phyloP scores from a whole-genome alignment of 2,888 invertebrate species.

The Brachyptera risi region DNA sequence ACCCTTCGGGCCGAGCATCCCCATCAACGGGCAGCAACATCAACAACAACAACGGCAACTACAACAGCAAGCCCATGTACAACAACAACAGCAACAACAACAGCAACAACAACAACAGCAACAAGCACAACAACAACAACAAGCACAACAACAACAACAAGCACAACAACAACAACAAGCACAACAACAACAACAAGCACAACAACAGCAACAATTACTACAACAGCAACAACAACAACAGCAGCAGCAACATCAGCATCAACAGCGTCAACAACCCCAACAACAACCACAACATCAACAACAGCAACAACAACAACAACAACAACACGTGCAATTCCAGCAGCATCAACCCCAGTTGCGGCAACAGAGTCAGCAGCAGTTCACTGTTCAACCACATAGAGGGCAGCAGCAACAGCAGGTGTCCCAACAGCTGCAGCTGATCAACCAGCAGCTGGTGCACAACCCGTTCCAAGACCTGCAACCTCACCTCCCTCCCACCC shows the following conservation, averaged over 20 bases:
- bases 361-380: too few species aligned
- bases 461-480: slow-evolving; percentile 35
- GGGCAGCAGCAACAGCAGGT: too few species aligned
- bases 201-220: slow-evolving; percentile 25
- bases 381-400: too few species aligned
- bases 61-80: slow-evolving; percentile 29
- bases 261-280: slow-evolving; percentile 30
- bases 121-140: too few species aligned
- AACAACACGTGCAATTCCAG: background rate
- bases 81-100: slow-evolving; percentile 2
- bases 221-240: slow-evolving; percentile 25
- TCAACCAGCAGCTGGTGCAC: too few species aligned
- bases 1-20: background rate
- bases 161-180: slow-evolving; percentile 5
- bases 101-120: too few species aligned
- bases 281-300: slow-evolving; percentile 21
- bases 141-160: slow-evolving; percentile 7
- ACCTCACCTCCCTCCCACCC: slow-evolving; percentile 21
- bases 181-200: slow-evolving; percentile 21
- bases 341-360: slow-evolving; percentile 31
- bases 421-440: too few species aligned
- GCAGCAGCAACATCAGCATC: slow-evolving; percentile 30
- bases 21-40: slow-evolving; percentile 32
- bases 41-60: slow-evolving; percentile 30
- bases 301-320: slow-evolving; percentile 24